Conservation (phyloP, 2,888 invertebrate genomes). For the Xanthia icteritia region DNA sequence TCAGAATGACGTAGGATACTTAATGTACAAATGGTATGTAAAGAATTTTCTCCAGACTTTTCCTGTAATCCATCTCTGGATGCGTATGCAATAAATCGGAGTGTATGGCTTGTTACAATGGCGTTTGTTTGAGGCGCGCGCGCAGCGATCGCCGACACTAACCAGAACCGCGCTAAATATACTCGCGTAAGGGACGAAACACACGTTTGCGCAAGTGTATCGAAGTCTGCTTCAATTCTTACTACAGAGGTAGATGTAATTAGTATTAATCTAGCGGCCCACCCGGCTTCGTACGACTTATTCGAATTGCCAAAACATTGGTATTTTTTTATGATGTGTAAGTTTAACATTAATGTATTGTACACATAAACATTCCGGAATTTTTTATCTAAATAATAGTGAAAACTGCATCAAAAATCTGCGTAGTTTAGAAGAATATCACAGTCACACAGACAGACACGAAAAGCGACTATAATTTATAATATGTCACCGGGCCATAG, state of each 20-base stretch:
- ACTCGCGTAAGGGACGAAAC: slow-evolving; percentile 48
- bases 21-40: neutral
- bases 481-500: too few relatives aligned
- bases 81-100: slow-evolving; percentile 54
- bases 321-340: neutral
- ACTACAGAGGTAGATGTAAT: slow-evolving; percentile 2
- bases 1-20: too few relatives aligned
- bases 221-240: slow-evolving; percentile 2
- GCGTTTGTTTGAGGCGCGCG: slow-evolving; percentile 56
- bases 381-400: neutral
- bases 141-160: slow-evolving; percentile 49
- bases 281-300: neutral
- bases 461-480: neutral
- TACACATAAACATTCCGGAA: neutral
- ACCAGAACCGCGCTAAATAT: slow-evolving; percentile 63
- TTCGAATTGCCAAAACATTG: neutral
- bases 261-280: neutral
- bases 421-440: neutral
- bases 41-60: slow-evolving; percentile 14
- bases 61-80: slow-evolving; percentile 29
- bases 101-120: slow-evolving; percentile 57
- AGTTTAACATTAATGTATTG: neutral
- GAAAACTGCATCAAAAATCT: neutral
- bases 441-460: neutral
- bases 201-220: slow-evolving; percentile 6